A percentile compares a stretch with the other conserved stretches of the same genome.
Conservation (phyloP, 2,113 vertebrate species). For the Pampusana beccarii region DNA sequence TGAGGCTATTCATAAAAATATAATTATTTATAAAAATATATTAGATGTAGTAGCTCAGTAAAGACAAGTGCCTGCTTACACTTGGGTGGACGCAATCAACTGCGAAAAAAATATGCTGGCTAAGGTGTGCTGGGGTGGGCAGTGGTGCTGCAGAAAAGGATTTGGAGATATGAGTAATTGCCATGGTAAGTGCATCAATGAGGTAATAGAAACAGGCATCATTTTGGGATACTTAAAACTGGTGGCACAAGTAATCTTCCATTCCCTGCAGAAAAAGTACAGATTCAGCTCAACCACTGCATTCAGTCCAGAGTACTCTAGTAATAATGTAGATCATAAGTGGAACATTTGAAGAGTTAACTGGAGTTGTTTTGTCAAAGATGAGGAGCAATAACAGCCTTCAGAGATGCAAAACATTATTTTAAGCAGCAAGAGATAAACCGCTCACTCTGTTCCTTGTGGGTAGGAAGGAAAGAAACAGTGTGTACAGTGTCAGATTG, state of each 20-base stretch:
- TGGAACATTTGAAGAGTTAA: neutral
- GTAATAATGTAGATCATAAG: accelerated
- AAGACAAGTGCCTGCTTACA: neutral
- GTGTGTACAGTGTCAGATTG: neutral
- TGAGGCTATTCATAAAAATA: neutral
- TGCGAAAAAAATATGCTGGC: neutral
- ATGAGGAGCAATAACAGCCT: neutral
- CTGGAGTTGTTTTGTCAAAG: neutral
- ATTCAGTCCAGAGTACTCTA: neutral
- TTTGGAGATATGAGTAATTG: neutral
- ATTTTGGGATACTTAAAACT: neutral
- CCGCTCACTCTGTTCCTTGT: neutral
- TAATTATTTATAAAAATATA: neutral
- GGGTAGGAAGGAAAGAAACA: neutral
- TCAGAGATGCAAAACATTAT: neutral
- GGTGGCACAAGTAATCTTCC: neutral
- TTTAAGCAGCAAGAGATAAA: neutral
- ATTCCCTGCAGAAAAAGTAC: neutral
- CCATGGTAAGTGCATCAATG: neutral
- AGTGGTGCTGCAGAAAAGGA: neutral
- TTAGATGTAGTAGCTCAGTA: neutral
- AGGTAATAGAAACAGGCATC: neutral
- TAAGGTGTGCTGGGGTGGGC: neutral
- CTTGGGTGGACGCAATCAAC: neutral
- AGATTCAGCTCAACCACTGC: neutral